These are phyloP conservation scores for Caloenas nicobarica DNA, from an alignment of 2,113 vertebrate genomes.

Conservation along the genomic window DNA sequence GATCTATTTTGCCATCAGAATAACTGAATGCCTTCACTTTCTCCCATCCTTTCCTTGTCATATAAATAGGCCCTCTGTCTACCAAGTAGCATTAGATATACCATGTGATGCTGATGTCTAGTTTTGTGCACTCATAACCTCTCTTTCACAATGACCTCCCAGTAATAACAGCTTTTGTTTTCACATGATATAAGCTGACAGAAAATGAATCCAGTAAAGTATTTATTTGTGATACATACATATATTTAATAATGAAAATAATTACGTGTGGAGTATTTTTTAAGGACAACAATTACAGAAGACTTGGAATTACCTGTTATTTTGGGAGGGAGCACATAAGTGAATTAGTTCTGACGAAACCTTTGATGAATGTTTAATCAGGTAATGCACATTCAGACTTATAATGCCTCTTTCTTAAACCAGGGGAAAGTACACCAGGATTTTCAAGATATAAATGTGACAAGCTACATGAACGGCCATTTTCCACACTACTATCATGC, in stretches of 20 bases:
- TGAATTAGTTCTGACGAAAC: neutral
- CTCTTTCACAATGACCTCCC: neutral
- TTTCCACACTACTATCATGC: neutral
- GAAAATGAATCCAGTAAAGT: neutral
- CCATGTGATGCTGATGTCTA: conserved; percentile 19
- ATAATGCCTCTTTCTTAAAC: neutral
- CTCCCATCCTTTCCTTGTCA: neutral
- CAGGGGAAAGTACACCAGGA: neutral
- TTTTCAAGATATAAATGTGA: neutral
- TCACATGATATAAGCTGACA: neutral
- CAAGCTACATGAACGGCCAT: neutral
- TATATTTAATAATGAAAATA: neutral
- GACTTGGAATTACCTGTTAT: neutral
- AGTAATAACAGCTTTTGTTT: conserved; percentile 37
- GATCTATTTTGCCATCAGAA: conserved; percentile 29
- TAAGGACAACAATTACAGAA: neutral
- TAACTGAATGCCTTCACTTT: conserved; percentile 21
- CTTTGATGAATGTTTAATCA: conserved; percentile 5
- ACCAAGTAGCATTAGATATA: neutral
- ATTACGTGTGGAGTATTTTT: neutral
- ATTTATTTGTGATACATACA: neutral
- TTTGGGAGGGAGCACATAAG: neutral
- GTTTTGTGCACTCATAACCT: neutral
- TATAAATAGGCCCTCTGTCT: conserved; percentile 46
- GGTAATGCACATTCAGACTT: neutral